Percentiles rank a stretch among this genome's conserved stretches.
Conservation (phyloP, 2,888 invertebrate genomes). For the Drosophila mulleri region DNA sequence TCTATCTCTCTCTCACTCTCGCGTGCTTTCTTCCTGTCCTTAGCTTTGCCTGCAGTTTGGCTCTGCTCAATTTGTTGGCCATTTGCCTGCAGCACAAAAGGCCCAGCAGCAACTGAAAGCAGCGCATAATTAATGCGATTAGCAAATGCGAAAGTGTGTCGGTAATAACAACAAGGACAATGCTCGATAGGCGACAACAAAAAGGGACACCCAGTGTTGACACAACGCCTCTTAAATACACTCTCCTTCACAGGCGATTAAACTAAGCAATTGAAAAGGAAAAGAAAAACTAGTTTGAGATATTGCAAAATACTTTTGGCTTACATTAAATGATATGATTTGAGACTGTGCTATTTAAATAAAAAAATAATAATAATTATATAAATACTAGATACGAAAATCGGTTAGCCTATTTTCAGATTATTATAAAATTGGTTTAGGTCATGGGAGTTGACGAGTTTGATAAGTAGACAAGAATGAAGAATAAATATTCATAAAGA, state of each 20-base stretch:
- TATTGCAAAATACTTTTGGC: too few relatives aligned
- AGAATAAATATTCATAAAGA: not conserved
- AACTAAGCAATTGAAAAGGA: not conserved
- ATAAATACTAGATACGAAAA: too few relatives aligned
- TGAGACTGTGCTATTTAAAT: too few relatives aligned
- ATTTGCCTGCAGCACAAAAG: slow-evolving; percentile 69
- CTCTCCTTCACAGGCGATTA: slow-evolving; percentile 4
- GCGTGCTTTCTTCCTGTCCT: slow-evolving; percentile 10
- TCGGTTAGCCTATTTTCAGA: too few relatives aligned
- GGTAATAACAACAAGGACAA: slow-evolving; percentile 66
- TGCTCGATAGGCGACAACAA: slow-evolving; percentile 32
- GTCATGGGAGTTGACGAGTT: rapidly evolving
- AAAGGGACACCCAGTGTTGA: not conserved
- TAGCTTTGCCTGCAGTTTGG: slow-evolving; percentile 67
- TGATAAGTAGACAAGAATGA: not conserved
- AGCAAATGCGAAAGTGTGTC: slow-evolving; percentile 76
- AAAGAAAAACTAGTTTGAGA: not conserved
- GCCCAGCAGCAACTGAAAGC: slow-evolving; percentile 71
- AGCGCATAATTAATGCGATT: slow-evolving; percentile 78
- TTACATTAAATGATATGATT: too few relatives aligned
- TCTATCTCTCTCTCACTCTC: not conserved
- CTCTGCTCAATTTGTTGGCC: slow-evolving; percentile 70
- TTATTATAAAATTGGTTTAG: not conserved
- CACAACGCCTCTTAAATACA: slow-evolving; percentile 17
- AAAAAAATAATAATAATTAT: too few relatives aligned